Base-by-base conservation (phyloP, 2,888 invertebrate species). In the Cephus rjabovi region DNA sequence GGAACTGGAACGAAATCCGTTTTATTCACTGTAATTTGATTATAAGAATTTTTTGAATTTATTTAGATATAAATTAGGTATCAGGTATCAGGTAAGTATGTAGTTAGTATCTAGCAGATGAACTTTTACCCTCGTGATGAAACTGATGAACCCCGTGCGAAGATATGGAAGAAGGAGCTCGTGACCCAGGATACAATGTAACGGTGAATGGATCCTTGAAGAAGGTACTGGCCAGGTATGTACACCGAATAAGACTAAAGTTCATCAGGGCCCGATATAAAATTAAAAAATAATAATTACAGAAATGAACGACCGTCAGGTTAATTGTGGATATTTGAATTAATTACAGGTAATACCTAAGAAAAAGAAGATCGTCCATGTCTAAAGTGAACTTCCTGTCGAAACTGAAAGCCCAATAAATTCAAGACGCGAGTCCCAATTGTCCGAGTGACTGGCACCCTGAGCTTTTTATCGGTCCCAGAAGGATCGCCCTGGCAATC, bases 401-500 rank as follows among this genome's bases (percentile, higher is more conserved):
- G 23, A 9, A 56, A 56, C 23, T 56, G 23, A 56, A 56, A 56
- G 23, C 56, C 56, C 23, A 56, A 56, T 56, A 9, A 56, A 56
- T 56, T 56, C 56, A 56, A 56, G 56, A 56, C 9, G 56, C 23
- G 56, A 56, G 56, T 56, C 56, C 56, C 56, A 56, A 56, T 56
- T 23, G 23, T 56, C 56, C 56, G 23, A 56, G 56, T 56, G 56
- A 56, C 56, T 56, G 56, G 56, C 23, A 56, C 71, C 71, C 71
- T 34, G 71, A 12, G 12, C 12, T 71, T 34, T 34, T 31, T 71
- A 34, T 71, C 33, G 56, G 56, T 56, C 71, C 71, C 71, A 71
- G 71, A 31, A 34, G 71, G 71, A 34, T 71, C 71, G 71, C 3
- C 71, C 71, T 31, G 81, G 77, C 79, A 80, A 83, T 84, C 77